Conservation (phyloP, 1,140 invertebrate genomes). For the Bathynomus jamesi region DNA sequence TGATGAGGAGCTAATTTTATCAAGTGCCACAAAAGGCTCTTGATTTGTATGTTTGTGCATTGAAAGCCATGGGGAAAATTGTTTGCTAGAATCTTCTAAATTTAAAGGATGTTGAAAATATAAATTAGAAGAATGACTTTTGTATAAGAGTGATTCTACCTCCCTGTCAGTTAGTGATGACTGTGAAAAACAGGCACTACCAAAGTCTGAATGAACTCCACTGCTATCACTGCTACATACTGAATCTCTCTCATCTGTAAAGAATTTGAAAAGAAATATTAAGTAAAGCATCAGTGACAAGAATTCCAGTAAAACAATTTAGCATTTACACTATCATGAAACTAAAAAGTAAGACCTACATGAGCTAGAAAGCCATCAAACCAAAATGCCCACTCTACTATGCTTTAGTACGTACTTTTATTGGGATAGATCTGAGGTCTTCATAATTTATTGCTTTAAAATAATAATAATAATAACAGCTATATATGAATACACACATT, state of each 20-base stretch:
- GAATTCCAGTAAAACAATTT: too few species aligned
- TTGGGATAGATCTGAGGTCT: too few species aligned
- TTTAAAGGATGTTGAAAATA: neutral
- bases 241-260: neutral
- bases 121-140: neutral
- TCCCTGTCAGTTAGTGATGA: neutral
- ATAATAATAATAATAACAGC: too few species aligned
- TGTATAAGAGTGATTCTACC: neutral
- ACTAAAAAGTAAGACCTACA: too few species aligned
- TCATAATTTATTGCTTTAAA: too few species aligned
- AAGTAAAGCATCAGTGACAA: neutral
- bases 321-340: too few species aligned
- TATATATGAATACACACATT: too few species aligned
- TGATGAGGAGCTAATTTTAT: neutral
- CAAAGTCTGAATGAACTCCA: neutral
- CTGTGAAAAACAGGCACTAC: neutral
- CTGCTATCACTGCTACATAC: neutral
- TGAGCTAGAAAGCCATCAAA: too few species aligned
- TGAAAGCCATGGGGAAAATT: neutral
- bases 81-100: too few species aligned
- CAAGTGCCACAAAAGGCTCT: neutral
- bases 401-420: too few species aligned
- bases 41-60: neutral
- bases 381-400: too few species aligned
- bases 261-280: neutral